phyloP scores from a whole-genome alignment of 2,797 vertebrate species.

The Sebastes oblongus region DNA sequence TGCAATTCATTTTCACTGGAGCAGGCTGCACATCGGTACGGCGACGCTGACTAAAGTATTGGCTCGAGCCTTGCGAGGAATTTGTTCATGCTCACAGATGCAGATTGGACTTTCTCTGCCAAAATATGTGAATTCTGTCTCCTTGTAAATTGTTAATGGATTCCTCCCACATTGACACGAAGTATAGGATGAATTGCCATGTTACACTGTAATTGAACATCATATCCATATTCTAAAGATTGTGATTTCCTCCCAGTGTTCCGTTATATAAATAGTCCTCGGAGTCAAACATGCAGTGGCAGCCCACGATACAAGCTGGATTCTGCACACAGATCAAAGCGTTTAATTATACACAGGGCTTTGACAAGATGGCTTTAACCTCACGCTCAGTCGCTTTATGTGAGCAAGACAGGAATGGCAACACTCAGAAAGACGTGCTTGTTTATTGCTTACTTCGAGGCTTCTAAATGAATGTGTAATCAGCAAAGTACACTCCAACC shows the following conservation, averaged over 20 bases:
- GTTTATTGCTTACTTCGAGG: slow-evolving; percentile 49
- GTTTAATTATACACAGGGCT: slow-evolving; percentile 69
- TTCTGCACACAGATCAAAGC: slow-evolving; percentile 67
- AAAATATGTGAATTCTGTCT: slow-evolving; percentile 39
- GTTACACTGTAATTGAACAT: slow-evolving; percentile 65
- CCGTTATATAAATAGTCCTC: slow-evolving; percentile 72
- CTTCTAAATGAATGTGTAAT: slow-evolving; percentile 65
- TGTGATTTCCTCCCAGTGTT: slow-evolving; percentile 59
- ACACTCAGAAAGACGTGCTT: slow-evolving; percentile 46
- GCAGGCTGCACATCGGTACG: not conserved
- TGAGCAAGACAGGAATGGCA: slow-evolving; percentile 55
- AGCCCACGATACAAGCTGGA: slow-evolving; percentile 58
- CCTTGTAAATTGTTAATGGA: slow-evolving; percentile 45
- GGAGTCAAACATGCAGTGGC: slow-evolving; percentile 49
- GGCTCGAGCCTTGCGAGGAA: slow-evolving; percentile 31
- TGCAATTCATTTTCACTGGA: slow-evolving; percentile 24
- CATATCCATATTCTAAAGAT: slow-evolving; percentile 56
- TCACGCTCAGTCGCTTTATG: slow-evolving; percentile 39
- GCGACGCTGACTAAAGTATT: slow-evolving; percentile 16
- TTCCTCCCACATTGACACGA: slow-evolving; percentile 62
- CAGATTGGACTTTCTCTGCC: slow-evolving; percentile 40
- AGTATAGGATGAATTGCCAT: slow-evolving; percentile 41
- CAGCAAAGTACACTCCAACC: slow-evolving; percentile 57
- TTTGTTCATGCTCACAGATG: slow-evolving; percentile 21
- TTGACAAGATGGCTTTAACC: slow-evolving; percentile 58